Percentiles rank a stretch among this genome's conserved stretches.
These are phyloP conservation scores for Arenicola marina DNA, from an alignment of 2,888 invertebrate genomes.

Conservation along the genomic window DNA sequence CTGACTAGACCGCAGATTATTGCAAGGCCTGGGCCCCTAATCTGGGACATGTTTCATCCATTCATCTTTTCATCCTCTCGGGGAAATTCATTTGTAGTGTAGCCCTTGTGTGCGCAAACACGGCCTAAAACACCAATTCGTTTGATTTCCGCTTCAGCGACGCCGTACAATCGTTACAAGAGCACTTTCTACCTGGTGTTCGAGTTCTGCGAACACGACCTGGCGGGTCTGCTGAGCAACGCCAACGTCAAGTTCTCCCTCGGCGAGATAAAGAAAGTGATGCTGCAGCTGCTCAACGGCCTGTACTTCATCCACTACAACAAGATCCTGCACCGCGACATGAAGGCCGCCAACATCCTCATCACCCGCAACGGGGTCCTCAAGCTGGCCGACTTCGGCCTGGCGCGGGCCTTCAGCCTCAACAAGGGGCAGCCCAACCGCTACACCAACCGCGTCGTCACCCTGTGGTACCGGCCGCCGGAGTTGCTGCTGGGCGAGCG, in stretches of 20 bases:
- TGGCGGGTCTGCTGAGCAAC: slow-evolving; percentile 93
- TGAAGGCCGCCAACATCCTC: slow-evolving; percentile 98
- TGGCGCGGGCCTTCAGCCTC: slow-evolving; percentile 90
- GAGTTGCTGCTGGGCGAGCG: slow-evolving; percentile 67
- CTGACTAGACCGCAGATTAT: too few relatives aligned
- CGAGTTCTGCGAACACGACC: slow-evolving; percentile 98
- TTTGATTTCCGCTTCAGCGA: too few relatives aligned
- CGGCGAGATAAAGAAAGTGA: slow-evolving; percentile 85
- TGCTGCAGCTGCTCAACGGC: slow-evolving; percentile 76
- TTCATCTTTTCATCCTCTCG: too few relatives aligned
- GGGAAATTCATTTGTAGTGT: too few relatives aligned
- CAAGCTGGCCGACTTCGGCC: slow-evolving; percentile 96
- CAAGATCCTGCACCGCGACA: slow-evolving; percentile 71
- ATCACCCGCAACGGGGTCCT: slow-evolving; percentile 86
- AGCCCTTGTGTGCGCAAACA: too few relatives aligned
- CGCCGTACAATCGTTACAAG: slow-evolving; percentile 74
- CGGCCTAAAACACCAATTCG: too few relatives aligned
- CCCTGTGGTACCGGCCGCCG: slow-evolving; percentile 85
- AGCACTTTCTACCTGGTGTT: slow-evolving; percentile 95
- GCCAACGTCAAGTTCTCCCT: slow-evolving; percentile 93
- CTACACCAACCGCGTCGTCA: slow-evolving; percentile 98
- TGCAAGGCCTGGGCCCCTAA: too few relatives aligned
- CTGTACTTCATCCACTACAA: slow-evolving; percentile 96
- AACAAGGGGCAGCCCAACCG: slow-evolving; percentile 83
- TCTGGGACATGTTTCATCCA: too few relatives aligned